Conservation (phyloP, 2,888 invertebrate species). For the Drosophila dives region DNA sequence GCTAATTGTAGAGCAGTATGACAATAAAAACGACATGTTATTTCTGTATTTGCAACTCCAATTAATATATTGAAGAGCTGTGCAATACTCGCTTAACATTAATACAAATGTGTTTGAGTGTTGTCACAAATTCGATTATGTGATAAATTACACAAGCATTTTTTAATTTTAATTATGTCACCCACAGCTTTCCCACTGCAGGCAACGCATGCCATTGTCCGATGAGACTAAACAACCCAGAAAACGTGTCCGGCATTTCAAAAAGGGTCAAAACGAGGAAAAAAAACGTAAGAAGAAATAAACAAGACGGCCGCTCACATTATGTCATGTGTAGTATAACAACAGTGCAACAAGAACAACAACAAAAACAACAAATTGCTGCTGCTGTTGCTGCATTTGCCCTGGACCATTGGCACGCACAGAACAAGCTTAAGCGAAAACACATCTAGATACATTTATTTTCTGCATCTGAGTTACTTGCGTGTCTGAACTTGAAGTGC, state of each 20-base stretch:
- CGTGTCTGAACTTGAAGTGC: conserved; percentile 55
- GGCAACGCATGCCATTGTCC: conserved; percentile 55
- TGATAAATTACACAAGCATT: conserved; percentile 1
- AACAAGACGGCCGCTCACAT: conserved; percentile 45
- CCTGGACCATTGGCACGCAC: conserved; percentile 61
- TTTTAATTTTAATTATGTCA: conserved; percentile 49
- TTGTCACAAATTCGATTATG: not conserved
- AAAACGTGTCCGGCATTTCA: conserved; percentile 68
- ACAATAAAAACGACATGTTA: conserved; percentile 10
- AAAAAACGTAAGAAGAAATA: conserved; percentile 2
- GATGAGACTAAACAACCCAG: conserved; percentile 49
- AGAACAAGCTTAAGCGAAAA: conserved; percentile 32
- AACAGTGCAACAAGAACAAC: conserved; percentile 55
- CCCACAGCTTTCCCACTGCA: conserved; percentile 8
- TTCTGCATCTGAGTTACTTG: conserved; percentile 55
- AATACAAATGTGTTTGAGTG: not conserved
- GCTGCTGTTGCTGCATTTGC: conserved; percentile 12
- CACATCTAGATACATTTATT: conserved; percentile 60
- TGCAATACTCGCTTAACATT: not conserved
- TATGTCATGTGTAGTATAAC: conserved; percentile 58
- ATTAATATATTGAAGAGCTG: too few species aligned
- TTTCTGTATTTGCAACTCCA: conserved; percentile 2
- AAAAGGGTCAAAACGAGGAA: conserved; percentile 17
- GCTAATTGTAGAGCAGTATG: not conserved
- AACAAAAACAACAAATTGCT: conserved; percentile 15